Base-by-base conservation (phyloP, 2,113 vertebrate species). In the Eublepharis macularius region DNA sequence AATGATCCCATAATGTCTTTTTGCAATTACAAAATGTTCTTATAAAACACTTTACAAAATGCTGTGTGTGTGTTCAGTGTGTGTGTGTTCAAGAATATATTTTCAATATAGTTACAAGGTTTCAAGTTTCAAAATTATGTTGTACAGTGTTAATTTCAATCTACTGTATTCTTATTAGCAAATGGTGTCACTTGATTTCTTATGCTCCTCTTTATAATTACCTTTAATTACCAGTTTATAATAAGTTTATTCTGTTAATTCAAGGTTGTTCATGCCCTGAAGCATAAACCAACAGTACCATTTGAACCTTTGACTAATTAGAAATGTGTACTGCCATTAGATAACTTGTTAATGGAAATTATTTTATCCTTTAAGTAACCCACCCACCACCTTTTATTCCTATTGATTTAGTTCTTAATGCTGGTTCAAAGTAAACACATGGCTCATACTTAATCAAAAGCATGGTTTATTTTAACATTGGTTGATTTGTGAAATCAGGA, bases 211-310 rank as follows among this genome's bases (percentile, higher is more conserved):
- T 95, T 95, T 94, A 93, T 94, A 96, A 96, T 95, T 95, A 95
- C 86, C 88, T 92, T 90, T 95, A 96, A 96, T 96, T 96, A 93
- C 88, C 93, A 90, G 81, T 94, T 92, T 94, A 92, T 95, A 96
- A 95, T 94, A 92, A 93, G 93, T 95, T 96, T 96, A 96, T 94
- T 96, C 95, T 92, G 91, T 94, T 96, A 95, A 96, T 90, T 95
- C 89, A 93, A 83, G 87, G 81, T 76, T 91, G 93, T 92, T 94
- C 93, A 87, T 94, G 90, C 90, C 94, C 94, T 89, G 85, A 95
- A 93, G 86, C 90, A 87, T 90, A 93, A 92, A 93, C 88, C 88
- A 94, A 81, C 92, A 86, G 88, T 92, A 93, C 32, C 29, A 90
- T 92, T 94, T 90, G 92, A 95, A 95, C 88, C 80, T 94, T 60